These are phyloP conservation scores for Zosterops pallidus DNA, from an alignment of 2,113 vertebrate species.

Conservation along the genomic window DNA sequence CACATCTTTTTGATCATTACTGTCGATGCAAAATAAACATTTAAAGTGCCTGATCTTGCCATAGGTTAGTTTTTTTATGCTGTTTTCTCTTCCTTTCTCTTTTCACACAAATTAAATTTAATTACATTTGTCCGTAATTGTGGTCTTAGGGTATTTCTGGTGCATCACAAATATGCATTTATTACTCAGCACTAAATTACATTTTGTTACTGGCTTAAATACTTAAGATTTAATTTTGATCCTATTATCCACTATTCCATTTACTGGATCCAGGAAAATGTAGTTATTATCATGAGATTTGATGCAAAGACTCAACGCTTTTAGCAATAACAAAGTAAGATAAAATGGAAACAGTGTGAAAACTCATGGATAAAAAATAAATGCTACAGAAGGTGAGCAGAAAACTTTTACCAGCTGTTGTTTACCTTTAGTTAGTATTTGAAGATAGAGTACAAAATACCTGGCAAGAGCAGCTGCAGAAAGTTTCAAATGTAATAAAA, in stretches of 20 bases:
- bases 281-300: background rate
- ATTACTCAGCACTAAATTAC: background rate
- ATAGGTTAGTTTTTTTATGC: background rate
- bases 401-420: background rate
- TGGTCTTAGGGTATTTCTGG: background rate
- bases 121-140: background rate
- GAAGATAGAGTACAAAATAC: background rate
- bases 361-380: background rate
- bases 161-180: background rate
- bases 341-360: background rate
- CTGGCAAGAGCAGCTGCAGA: background rate
- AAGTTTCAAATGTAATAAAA: background rate
- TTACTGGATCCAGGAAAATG: background rate
- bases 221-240: background rate
- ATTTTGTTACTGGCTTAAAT: background rate
- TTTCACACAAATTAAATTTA: background rate
- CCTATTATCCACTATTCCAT: background rate
- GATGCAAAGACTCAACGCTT: background rate
- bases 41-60: background rate
- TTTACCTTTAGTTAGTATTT: background rate
- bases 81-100: background rate
- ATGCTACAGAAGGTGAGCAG: background rate
- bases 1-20: background rate
- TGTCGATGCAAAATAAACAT: background rate
- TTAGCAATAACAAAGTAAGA: background rate